A percentile compares a stretch with the other conserved stretches of the same genome.
phyloP scores from a whole-genome alignment of 2,113 vertebrate species.

The Channa argus region DNA sequence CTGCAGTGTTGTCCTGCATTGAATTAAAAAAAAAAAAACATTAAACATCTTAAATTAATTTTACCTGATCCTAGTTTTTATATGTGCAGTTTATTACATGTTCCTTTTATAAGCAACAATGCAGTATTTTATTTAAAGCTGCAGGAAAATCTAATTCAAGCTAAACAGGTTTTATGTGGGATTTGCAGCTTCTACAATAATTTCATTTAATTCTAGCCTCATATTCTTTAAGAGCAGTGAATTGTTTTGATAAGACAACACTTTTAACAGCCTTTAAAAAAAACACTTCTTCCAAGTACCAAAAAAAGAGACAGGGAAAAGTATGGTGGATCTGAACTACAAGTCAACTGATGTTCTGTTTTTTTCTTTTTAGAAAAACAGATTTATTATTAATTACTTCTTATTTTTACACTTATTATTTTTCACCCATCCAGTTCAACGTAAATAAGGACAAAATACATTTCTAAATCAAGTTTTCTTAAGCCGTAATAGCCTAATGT shows the following conservation, averaged over 20 bases:
- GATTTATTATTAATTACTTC: neutral
- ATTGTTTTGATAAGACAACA: no score
- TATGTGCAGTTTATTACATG: neutral
- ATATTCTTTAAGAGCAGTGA: no score
- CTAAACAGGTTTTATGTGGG: neutral
- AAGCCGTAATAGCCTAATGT: neutral
- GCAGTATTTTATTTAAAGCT: neutral
- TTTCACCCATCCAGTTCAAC: neutral
- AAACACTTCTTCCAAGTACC: neutral
- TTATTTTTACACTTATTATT: neutral
- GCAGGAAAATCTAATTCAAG: neutral
- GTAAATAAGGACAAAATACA: neutral
- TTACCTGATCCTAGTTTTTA: neutral
- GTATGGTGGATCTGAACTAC: no score
- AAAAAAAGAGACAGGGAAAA: no score
- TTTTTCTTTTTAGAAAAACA: neutral
- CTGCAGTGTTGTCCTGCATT: slow-evolving; percentile 1
- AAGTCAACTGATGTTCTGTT: neutral
- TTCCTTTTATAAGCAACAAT: neutral
- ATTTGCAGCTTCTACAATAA: neutral
- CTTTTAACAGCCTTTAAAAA: no score
- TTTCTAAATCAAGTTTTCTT: neutral
- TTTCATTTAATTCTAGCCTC: no score
- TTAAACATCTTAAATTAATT: neutral
- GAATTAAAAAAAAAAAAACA: neutral